Evolutionary conservation across 2,888 invertebrate genomes (phyloP), one percentile per base, ranked within the genome.

Genomic region (Trissolcus japonicus): DNA sequence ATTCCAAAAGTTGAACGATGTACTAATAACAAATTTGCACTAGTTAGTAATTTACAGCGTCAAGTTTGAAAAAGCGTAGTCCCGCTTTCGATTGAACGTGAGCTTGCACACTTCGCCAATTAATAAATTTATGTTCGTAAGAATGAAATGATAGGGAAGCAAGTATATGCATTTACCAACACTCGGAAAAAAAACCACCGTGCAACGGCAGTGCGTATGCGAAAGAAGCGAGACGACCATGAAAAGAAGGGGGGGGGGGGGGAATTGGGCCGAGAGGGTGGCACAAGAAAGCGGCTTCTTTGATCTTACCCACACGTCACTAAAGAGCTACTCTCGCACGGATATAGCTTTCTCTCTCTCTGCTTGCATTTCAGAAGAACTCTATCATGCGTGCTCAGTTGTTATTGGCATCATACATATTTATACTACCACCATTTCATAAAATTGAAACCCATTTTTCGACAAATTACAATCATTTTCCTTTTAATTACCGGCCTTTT

Each of bases 201-300:
- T 63, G 63, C 63, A 68, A 63, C 60, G 73, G 60, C 63, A 63
- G 77, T 72, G 71, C 54, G 76, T 72, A 72, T 67, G 51, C 68
- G 77, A 66, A 66, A 55, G 65, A 56, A 71, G 66, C 53, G 63
- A 68, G 55, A 60, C 68, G 68, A 43, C 67, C 57, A 63, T 53
- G 72, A 71, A 61, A 61, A 57, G 57, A 54, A 56, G 73, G 17
- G 61, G 72, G 77, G 73, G 73, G 17, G 61, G 72, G 77, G 73
- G 72, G 72, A 68, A 77, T 68, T 77, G 77, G 77, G 65, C 68
- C 69, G 74, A 74, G 74, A 78, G 78, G 73, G 74, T 78, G 74
- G 78, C 68, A 74, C 69, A 78, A 78, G 78, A 78, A 74, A 78
- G 78, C 78, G 78, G 74, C 78, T 72, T 50, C 73, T 78, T 78